Evolutionary conservation across 2,888 invertebrate genomes (phyloP).

Genomic region (Tholera decimalis): DNA sequence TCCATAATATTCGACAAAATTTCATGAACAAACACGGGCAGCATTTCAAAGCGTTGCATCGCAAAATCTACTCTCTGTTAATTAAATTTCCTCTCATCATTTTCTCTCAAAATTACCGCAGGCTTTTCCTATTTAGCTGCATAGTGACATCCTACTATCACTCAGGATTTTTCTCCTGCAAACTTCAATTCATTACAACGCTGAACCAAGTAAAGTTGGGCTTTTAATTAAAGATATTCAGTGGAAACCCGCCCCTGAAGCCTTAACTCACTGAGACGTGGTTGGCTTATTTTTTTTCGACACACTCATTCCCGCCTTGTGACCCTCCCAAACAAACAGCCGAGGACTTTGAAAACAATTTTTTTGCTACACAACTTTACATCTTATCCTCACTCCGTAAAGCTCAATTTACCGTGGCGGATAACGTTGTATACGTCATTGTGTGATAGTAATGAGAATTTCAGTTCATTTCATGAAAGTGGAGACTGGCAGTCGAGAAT

Average conservation of each 20-base stretch:
- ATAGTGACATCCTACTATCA: constrained; percentile 64
- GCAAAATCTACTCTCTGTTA: constrained; percentile 68
- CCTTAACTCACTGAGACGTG: constrained; percentile 90
- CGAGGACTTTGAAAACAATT: constrained; percentile 89
- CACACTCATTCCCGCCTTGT: constrained; percentile 91
- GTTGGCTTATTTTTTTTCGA: constrained; percentile 91
- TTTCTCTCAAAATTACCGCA: constrained; percentile 64
- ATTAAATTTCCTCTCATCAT: constrained; percentile 73
- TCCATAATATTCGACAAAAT: constrained; percentile 46
- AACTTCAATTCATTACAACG: constrained; percentile 86
- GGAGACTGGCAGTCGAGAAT: constrained; percentile 81
- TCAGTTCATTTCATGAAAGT: constrained; percentile 90
- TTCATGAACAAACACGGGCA: constrained; percentile 52
- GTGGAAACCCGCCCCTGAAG: constrained; percentile 88
- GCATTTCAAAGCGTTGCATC: constrained; percentile 67
- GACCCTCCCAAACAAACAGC: constrained; percentile 91
- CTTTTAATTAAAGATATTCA: constrained; percentile 90
- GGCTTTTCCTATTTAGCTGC: constrained; percentile 67
- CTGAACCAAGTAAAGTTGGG: constrained; percentile 81
- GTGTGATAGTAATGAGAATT: constrained; percentile 69
- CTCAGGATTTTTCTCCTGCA: constrained; percentile 72
- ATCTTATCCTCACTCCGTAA: background rate
- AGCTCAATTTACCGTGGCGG: constrained; percentile 45
- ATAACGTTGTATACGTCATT: constrained; percentile 71
- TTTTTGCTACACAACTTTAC: constrained; percentile 54